Percentiles rank a stretch among this genome's conserved stretches.
phyloP scores from a whole-genome alignment of 35 echinoderm and acorn worm genomes.

The Amphiura filiformis region DNA sequence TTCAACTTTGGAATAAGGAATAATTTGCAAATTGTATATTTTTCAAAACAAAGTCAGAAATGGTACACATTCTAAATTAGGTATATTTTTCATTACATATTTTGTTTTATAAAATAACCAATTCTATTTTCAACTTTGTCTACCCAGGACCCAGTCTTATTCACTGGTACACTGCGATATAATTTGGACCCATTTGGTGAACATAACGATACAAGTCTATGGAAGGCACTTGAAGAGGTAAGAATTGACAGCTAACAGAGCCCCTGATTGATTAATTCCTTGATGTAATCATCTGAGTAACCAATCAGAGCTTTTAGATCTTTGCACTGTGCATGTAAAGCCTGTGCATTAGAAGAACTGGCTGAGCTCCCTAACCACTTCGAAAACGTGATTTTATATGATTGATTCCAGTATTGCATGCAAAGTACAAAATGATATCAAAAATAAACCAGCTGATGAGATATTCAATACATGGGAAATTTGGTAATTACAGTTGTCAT shows the following conservation, averaged over 20 bases:
- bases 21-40: no score
- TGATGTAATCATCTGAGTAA: no score
- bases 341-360: neutral
- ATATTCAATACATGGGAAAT: no score
- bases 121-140: neutral
- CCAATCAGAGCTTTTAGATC: neutral
- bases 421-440: no score
- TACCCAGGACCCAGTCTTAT: constrained; percentile 57
- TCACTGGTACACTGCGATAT: constrained; percentile 72
- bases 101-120: neutral
- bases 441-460: no score
- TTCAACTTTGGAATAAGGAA: no score
- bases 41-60: no score
- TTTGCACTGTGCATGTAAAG: neutral
- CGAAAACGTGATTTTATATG: no score
- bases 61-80: neutral
- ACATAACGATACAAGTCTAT: constrained; percentile 54
- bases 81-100: neutral
- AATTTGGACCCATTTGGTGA: constrained; percentile 88
- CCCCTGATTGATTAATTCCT: neutral
- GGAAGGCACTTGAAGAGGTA: constrained; percentile 84
- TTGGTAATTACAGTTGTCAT: no score
- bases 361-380: neutral
- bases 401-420: no score
- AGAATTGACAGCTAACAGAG: neutral